Evolutionary conservation across 2,797 vertebrate species (phyloP), one percentile per base, ranked within the genome.

Genomic region (Takifugu ocellatus): DNA sequence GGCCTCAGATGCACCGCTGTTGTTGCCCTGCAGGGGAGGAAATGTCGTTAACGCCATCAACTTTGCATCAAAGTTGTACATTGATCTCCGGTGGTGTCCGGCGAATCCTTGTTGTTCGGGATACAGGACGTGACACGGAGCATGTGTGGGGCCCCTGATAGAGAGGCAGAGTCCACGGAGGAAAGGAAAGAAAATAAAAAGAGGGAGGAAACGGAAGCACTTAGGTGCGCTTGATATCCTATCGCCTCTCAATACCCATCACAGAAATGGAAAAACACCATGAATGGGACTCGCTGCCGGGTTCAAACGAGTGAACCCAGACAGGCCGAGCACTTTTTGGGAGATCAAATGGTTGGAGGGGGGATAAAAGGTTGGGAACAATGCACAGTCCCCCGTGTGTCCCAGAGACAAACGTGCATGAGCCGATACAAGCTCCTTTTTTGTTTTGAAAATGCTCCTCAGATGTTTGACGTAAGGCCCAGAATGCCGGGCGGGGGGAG

Each of bases 161-260:
- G 83, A 81, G 84, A 72, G 71, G 74, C 84, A 69, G 74, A 75
- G 75, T 82, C 78, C 76, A 72, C 81, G 71, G 81, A 85, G 83
- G 82, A 85, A 80, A 82, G 83, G 81, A 83, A 87, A 85, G 86
- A 87, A 88, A 86, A 87, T 87, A 85, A 87, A 84, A 21, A 76
- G 72, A 77, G 84, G 59, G 77, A 82, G 88, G 88, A 89, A 89
- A 88, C 70, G 87, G 88, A 89, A 88, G 81, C 87, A 88, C 85
- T 89, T 89, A 88, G 87, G 88, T 89, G 86, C 79, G 84, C 79
- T 84, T 81, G 79, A 87, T 88, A 87, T 86, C 84, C 85, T 82
- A 87, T 84, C 85, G 85, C 61, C 61, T 56, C 66, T 78, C 77
- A 81, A 84, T 86, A 84, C 77, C 81, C 82, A 84, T 86, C 77